phyloP scores from a whole-genome alignment of 2,113 vertebrate genomes.

The Mesitornis unicolor region DNA sequence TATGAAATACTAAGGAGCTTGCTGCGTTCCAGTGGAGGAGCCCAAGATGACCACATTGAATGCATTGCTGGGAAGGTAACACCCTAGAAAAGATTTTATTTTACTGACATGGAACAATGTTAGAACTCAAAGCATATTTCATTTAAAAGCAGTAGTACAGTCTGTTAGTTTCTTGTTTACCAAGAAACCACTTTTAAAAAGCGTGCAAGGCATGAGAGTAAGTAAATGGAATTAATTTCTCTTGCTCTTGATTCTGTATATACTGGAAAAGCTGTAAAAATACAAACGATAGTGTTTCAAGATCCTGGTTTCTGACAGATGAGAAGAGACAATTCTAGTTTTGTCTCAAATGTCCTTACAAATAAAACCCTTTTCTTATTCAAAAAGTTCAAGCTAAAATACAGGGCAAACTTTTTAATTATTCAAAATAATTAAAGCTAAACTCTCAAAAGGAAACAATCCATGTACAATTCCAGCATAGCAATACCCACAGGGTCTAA shows the following conservation, averaged over 20 bases:
- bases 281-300: background rate
- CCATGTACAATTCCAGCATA: background rate
- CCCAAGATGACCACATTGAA: constrained; percentile 96
- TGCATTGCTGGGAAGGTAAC: constrained; percentile 97
- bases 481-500: background rate
- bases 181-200: background rate
- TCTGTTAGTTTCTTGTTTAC: background rate
- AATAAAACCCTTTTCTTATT: background rate
- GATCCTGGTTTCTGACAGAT: background rate
- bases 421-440: background rate
- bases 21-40: constrained; percentile 95
- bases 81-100: constrained; percentile 76
- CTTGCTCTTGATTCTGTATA: background rate
- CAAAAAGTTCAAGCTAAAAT: background rate
- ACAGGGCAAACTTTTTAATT: background rate
- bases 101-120: background rate
- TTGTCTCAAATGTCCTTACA: background rate
- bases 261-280: background rate
- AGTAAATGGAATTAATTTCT: background rate
- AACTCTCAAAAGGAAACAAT: background rate
- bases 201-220: background rate
- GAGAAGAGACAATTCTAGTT: background rate
- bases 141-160: background rate
- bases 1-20: constrained; percentile 93
- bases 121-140: background rate